These are phyloP conservation scores for Meloe dianella DNA, from an alignment of 2,888 invertebrate species.

Conservation along the genomic window DNA sequence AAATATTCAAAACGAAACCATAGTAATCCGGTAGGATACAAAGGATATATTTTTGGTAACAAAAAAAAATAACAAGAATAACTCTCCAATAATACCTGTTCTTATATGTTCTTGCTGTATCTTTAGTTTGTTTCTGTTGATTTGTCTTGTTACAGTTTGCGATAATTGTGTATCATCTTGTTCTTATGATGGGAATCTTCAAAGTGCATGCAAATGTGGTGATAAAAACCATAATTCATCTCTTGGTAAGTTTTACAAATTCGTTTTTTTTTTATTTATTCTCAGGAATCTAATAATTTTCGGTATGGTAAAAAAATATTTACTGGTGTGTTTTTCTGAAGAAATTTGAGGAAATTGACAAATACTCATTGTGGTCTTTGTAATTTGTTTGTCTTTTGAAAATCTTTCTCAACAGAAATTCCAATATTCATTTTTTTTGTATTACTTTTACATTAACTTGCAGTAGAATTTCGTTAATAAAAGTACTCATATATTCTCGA, in stretches of 20 bases:
- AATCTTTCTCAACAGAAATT: no score
- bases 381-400: no score
- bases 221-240: constrained; percentile 52
- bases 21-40: neutral
- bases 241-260: constrained; percentile 53
- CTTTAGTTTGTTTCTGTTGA: neutral
- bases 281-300: no score
- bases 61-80: neutral
- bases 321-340: no score
- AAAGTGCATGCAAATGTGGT: constrained; percentile 60
- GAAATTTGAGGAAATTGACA: no score
- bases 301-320: no score
- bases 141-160: constrained; percentile 55
- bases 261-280: no score
- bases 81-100: neutral
- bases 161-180: constrained; percentile 60
- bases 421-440: no score
- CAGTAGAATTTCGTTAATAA: no score
- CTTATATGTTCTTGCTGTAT: neutral
- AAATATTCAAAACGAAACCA: neutral
- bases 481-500: no score
- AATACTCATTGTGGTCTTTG: no score
- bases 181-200: constrained; percentile 56
- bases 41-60: neutral
- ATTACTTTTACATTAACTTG: no score